phyloP scores from a whole-genome alignment of 2,797 vertebrate genomes.

The Semotilus atromaculatus region DNA sequence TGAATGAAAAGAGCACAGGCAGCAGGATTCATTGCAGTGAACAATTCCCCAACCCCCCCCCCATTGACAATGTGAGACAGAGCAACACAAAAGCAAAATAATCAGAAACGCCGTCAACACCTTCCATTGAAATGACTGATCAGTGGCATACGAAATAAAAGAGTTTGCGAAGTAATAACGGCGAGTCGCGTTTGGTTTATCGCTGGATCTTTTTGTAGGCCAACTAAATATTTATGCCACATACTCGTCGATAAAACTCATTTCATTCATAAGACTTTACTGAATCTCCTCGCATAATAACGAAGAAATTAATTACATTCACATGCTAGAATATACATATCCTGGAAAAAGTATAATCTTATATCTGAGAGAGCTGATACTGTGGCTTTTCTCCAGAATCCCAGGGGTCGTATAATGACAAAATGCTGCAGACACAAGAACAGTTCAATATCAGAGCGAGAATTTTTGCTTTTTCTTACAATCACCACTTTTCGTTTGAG shows the following conservation, averaged over 20 bases:
- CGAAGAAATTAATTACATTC: conserved; percentile 47
- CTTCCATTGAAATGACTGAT: conserved; percentile 18
- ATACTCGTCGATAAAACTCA: conserved; percentile 8
- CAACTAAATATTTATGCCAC: neutral
- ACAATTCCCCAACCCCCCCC: neutral
- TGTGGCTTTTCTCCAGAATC: conserved; percentile 5
- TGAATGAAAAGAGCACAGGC: conserved; percentile 43
- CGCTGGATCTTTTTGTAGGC: neutral
- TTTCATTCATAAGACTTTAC: conserved; percentile 32
- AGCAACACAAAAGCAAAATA: conserved; percentile 21
- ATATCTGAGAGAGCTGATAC: neutral
- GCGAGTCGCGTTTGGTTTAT: conserved; percentile 19
- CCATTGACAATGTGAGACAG: conserved; percentile 7
- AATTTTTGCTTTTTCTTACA: conserved; percentile 10
- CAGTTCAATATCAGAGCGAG: neutral
- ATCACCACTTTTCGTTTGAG: neutral
- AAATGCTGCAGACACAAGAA: neutral
- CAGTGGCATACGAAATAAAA: conserved; percentile 8
- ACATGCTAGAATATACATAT: conserved; percentile 35
- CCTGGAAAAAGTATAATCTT: conserved; percentile 4
- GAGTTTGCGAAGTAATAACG: neutral
- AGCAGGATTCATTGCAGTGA: conserved; percentile 26
- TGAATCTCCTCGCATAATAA: conserved; percentile 21
- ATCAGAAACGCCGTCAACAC: neutral
- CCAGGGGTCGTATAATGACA: neutral